These are phyloP conservation scores for Geodia barretti DNA, from an alignment of 37 sponge, comb jelly and placozoan species.

Conservation along the genomic window DNA sequence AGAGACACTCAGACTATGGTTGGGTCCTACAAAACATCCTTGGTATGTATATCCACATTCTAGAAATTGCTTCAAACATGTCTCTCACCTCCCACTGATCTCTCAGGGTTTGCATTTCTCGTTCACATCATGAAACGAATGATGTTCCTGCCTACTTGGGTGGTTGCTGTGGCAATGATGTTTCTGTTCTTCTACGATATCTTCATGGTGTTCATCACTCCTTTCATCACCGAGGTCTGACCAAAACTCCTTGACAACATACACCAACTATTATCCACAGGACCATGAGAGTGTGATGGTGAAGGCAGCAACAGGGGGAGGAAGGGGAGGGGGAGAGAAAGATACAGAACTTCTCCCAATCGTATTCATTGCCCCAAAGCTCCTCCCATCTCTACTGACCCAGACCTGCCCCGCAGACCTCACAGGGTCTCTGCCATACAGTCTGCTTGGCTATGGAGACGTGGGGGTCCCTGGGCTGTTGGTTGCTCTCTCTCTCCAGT, in stretches of 20 bases:
- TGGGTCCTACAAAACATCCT: conserved; percentile 68
- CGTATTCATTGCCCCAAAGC: conserved; percentile 47
- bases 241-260: too few species aligned
- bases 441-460: conserved; percentile 77
- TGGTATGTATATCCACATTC: too few species aligned
- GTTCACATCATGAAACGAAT: conserved; percentile 2
- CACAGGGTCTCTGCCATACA: not conserved
- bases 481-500: conserved; percentile 51
- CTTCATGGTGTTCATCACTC: conserved; percentile 92
- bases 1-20: conserved; percentile 45
- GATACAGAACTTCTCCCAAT: conserved; percentile 27
- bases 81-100: too few species aligned
- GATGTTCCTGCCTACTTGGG: conserved; percentile 36
- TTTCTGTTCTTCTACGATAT: conserved; percentile 88
- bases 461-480: conserved; percentile 74
- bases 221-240: conserved; percentile 73
- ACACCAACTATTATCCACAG: conserved; percentile 34
- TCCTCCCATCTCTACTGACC: conserved; percentile 24
- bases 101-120: conserved; percentile 53
- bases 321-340: not conserved
- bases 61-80: too few species aligned
- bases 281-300: conserved; percentile 87
- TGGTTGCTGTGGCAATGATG: conserved; percentile 66
- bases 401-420: conserved; percentile 16
- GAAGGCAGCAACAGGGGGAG: conserved; percentile 68